Conservation (phyloP, 2,113 vertebrate species). For the Hydrolagus affinis region DNA sequence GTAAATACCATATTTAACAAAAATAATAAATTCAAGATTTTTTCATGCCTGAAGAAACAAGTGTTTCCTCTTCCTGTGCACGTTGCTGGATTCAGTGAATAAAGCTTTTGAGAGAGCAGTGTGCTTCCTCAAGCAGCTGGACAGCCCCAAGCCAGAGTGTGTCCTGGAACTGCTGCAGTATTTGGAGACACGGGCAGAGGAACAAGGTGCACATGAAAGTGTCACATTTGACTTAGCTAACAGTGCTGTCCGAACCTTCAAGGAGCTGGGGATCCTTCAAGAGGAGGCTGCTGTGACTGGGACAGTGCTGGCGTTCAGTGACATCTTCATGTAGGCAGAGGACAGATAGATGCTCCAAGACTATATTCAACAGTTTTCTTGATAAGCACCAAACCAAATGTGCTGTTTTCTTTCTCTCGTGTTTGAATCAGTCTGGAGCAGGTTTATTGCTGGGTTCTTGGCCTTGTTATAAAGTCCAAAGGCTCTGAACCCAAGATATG, state of each 20-base stretch:
- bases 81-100: slow-evolving; percentile 67
- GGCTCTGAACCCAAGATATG: no score
- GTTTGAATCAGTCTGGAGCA: not conserved
- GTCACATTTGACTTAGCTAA: slow-evolving; percentile 53
- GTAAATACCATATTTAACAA: no score
- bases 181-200: slow-evolving; percentile 56
- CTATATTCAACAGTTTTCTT: not conserved
- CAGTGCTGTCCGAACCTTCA: slow-evolving; percentile 67
- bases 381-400: not conserved
- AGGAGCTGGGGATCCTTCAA: slow-evolving; percentile 72
- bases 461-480: no score
- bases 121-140: slow-evolving; percentile 45
- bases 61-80: slow-evolving; percentile 76
- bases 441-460: not conserved
- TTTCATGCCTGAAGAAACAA: slow-evolving; percentile 38
- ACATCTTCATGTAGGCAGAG: slow-evolving; percentile 54
- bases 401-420: not conserved
- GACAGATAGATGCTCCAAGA: not conserved
- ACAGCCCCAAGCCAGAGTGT: slow-evolving; percentile 42
- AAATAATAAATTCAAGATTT: no score
- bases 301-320: slow-evolving; percentile 53
- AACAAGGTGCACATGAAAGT: slow-evolving; percentile 53
- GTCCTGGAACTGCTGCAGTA: slow-evolving; percentile 55
- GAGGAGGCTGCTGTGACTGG: slow-evolving; percentile 41
- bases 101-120: slow-evolving; percentile 54